These are phyloP conservation scores for Lonchura striata DNA, from an alignment of 2,113 vertebrate species.

Conservation along the genomic window DNA sequence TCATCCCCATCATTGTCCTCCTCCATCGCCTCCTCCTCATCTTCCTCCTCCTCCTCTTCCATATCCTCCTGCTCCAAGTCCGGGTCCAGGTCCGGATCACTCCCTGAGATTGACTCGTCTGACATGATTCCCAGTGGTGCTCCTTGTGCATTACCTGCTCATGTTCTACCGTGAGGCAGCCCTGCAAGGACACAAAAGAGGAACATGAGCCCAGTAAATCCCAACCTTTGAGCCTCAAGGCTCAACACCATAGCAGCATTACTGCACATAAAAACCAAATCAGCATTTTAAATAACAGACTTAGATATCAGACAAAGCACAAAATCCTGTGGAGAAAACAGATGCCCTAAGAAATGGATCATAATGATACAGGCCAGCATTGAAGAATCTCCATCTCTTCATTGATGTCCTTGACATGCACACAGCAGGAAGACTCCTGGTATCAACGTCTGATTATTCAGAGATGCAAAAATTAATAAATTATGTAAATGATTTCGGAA, in stretches of 20 bases:
- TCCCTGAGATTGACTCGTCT: constrained; percentile 97
- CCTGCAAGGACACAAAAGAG: neutral
- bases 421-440: neutral
- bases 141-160: constrained; percentile 91
- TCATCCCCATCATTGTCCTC: constrained; percentile 83
- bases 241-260: neutral
- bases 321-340: neutral
- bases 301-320: neutral
- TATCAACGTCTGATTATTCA: neutral
- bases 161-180: constrained; percentile 77
- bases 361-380: neutral
- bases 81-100: constrained; percentile 94
- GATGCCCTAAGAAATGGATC: neutral
- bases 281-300: neutral
- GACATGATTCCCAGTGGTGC: constrained; percentile 92
- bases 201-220: neutral
- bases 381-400: neutral
- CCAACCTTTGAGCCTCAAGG: neutral
- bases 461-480: neutral
- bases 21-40: constrained; percentile 81
- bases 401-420: neutral
- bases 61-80: constrained; percentile 92
- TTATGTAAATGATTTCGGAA: neutral
- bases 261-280: neutral
- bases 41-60: constrained; percentile 89